A percentile compares a stretch with the other conserved stretches of the same genome.
Evolutionary conservation across 2,797 vertebrate genomes (phyloP).

Genomic region (Anolis apletophallus): DNA sequence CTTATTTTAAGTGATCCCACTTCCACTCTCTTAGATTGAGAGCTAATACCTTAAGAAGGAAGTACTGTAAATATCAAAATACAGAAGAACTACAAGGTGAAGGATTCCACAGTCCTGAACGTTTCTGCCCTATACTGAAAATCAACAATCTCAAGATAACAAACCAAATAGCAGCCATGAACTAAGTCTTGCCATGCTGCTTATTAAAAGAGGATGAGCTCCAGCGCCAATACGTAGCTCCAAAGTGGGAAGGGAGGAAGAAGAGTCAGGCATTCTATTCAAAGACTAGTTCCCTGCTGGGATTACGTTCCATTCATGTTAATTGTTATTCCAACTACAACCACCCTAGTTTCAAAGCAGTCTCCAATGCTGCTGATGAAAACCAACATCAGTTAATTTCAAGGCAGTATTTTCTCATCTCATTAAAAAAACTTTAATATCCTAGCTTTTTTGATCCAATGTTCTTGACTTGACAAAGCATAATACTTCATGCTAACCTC

Average conservation of each 20-base stretch:
- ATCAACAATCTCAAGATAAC: not conserved
- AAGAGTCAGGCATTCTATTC: constrained; percentile 74
- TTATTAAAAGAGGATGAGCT: constrained; percentile 91
- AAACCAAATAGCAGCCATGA: constrained; percentile 78
- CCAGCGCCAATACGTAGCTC: constrained; percentile 75
- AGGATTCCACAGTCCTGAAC: constrained; percentile 85
- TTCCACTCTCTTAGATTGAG: constrained; percentile 81
- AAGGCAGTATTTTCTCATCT: constrained; percentile 68
- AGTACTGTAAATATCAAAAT: constrained; percentile 46
- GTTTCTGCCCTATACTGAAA: constrained; percentile 70
- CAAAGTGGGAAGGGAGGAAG: constrained; percentile 8
- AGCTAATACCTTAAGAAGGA: constrained; percentile 85
- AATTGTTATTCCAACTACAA: constrained; percentile 94
- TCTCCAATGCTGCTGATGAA: constrained; percentile 66
- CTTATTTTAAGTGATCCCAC: constrained; percentile 70
- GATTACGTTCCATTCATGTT: constrained; percentile 80
- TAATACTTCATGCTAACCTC: constrained; percentile 65
- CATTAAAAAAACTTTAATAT: constrained; percentile 32
- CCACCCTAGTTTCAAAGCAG: constrained; percentile 90
- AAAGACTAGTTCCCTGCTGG: constrained; percentile 77
- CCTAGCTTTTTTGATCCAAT: constrained; percentile 59
- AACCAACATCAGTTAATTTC: constrained; percentile 66
- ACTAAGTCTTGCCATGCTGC: constrained; percentile 72
- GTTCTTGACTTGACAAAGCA: too few species aligned
- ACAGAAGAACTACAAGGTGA: not conserved